A percentile compares a stretch with the other conserved stretches of the same genome.
These are phyloP conservation scores for Esperia sulphurella DNA, from an alignment of 2,888 invertebrate species.

Conservation along the genomic window DNA sequence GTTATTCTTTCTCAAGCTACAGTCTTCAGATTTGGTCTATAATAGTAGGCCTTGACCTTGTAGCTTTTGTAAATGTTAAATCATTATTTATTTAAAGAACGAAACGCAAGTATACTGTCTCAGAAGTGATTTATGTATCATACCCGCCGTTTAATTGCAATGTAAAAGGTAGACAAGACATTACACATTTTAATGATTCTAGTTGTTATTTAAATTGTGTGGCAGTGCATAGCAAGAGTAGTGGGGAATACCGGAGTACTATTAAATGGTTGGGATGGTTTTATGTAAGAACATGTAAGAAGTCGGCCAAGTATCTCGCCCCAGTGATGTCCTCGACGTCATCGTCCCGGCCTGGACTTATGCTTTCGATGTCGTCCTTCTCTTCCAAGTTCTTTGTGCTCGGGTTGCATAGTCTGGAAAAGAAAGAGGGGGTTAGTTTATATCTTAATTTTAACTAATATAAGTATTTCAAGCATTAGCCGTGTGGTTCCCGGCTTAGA, in stretches of 20 bases:
- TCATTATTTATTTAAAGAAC: no score
- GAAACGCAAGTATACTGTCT: no score
- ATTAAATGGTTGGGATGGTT: conserved; percentile 9
- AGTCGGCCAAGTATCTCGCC: conserved; percentile 59
- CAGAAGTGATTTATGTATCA: no score
- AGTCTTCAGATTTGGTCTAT: no score
- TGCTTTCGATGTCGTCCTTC: conserved; percentile 78
- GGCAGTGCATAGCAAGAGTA: conserved; percentile 35
- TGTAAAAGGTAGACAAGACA: neutral
- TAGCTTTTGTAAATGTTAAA: no score
- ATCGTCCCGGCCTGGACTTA: conserved; percentile 60
- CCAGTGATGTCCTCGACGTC: conserved; percentile 46
- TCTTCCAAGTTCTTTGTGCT: conserved; percentile 89
- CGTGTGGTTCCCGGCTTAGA: no score
- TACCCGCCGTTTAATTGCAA: neutral
- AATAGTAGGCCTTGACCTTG: no score
- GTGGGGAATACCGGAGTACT: conserved; percentile 30
- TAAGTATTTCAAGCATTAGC: no score
- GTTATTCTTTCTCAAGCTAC: no score
- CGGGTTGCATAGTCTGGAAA: conserved; percentile 81
- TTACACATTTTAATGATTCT: neutral
- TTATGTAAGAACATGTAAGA: conserved; percentile 7
- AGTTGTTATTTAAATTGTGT: conserved; percentile 17
- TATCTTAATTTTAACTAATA: neutral
- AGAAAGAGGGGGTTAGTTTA: neutral